A percentile compares a stretch with the other conserved stretches of the same genome.
phyloP scores from a whole-genome alignment of 2,797 vertebrate genomes.

The Euphonia xanthogaster region DNA sequence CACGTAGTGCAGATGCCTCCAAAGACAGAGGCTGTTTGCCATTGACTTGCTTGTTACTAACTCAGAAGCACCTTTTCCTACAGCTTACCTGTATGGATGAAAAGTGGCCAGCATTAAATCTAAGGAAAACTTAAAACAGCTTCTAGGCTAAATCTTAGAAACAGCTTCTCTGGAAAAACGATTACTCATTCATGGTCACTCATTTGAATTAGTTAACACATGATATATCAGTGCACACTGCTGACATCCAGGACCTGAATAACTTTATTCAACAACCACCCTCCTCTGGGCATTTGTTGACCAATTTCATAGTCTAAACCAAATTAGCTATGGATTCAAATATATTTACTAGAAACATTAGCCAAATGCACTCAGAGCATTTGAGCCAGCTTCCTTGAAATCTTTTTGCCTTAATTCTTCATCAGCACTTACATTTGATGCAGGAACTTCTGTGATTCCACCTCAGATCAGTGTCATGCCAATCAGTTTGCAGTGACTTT shows the following conservation, averaged over 20 bases:
- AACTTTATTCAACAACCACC: neutral
- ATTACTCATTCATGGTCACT: neutral
- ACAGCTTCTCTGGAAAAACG: neutral
- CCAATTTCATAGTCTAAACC: neutral
- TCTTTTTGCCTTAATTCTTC: neutral
- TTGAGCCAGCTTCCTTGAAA: neutral
- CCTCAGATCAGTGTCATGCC: rapidly evolving
- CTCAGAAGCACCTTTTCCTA: neutral
- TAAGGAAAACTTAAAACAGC: neutral
- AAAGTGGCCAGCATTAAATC: neutral
- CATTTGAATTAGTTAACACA: neutral
- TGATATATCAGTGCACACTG: rapidly evolving
- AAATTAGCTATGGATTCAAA: rapidly evolving
- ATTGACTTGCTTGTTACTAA: neutral
- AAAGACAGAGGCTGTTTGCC: neutral
- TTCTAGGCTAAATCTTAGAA: neutral
- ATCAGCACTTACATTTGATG: neutral
- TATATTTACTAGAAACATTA: neutral
- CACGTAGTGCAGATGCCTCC: rapidly evolving
- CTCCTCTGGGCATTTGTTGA: neutral
- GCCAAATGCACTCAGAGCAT: neutral
- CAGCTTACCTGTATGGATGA: neutral
- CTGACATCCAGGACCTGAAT: neutral
- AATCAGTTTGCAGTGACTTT: neutral
- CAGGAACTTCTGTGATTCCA: neutral